Percentiles rank a stretch among this genome's conserved stretches.
phyloP scores from a whole-genome alignment of 2,888 invertebrate species.

The Pristionchus maxplancki region DNA sequence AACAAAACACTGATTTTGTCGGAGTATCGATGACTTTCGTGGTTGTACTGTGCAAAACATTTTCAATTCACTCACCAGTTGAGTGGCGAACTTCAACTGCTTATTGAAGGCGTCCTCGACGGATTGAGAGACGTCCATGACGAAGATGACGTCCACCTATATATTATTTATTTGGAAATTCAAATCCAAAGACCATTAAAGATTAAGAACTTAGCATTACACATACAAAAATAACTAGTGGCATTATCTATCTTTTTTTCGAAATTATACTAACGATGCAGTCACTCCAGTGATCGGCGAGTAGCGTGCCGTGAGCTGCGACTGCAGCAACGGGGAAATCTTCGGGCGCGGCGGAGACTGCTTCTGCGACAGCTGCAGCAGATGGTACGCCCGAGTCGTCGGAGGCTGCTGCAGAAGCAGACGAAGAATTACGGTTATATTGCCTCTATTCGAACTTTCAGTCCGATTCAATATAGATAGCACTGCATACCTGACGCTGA shows the following conservation, averaged over 20 bases:
- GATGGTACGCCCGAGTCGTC: neutral
- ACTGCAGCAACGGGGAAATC: neutral
- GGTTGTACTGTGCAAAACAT: too few relatives aligned
- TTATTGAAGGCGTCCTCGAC: slow-evolving; percentile 68
- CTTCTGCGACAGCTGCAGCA: neutral
- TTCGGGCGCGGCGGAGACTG: neutral
- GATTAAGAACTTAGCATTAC: too few relatives aligned
- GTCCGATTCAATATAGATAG: neutral
- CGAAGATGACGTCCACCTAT: slow-evolving; percentile 68
- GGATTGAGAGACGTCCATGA: slow-evolving; percentile 71
- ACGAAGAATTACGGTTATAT: too few relatives aligned
- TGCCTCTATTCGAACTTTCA: too few relatives aligned
- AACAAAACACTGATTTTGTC: too few relatives aligned
- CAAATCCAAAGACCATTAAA: neutral
- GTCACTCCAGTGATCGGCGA: neutral
- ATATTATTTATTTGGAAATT: too few relatives aligned
- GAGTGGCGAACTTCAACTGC: slow-evolving; percentile 67
- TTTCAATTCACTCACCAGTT: slow-evolving; percentile 60
- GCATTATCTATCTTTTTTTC: too few relatives aligned
- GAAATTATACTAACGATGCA: slow-evolving; percentile 58
- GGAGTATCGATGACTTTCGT: too few relatives aligned
- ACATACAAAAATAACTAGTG: too few relatives aligned
- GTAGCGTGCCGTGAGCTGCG: neutral
- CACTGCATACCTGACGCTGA: neutral
- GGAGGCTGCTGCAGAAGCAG: neutral